Conservation (phyloP, 2,888 invertebrate genomes). For the Cataglyphis albicans region DNA sequence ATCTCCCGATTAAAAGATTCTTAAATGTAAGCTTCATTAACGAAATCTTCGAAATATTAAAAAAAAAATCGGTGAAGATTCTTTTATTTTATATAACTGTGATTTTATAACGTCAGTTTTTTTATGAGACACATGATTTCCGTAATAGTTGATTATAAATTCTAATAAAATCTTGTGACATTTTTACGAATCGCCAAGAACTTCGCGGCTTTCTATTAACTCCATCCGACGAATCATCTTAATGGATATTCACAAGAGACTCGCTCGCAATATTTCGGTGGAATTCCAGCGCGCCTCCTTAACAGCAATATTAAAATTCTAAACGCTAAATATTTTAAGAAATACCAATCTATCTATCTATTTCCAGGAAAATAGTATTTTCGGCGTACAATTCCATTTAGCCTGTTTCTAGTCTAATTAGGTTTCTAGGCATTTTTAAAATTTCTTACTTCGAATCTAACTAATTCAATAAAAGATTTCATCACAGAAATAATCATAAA, state of each 20-base stretch:
- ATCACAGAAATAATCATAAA: background rate
- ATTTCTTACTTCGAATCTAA: background rate
- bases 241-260: conserved; percentile 18
- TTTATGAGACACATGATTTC: background rate
- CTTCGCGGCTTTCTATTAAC: background rate
- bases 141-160: background rate
- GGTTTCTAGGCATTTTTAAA: background rate
- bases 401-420: conserved; percentile 15
- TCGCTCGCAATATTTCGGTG: background rate
- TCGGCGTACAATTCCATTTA: background rate
- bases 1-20: background rate
- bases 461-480: background rate
- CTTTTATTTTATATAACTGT: background rate
- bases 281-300: conserved; percentile 10
- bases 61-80: background rate
- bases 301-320: conserved; percentile 67
- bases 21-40: background rate
- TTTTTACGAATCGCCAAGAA: background rate
- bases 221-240: conserved; percentile 29
- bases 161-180: conserved; percentile 22
- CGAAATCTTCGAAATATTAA: background rate
- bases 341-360: background rate
- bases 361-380: background rate
- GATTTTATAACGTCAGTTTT: conserved; percentile 12
- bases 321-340: conserved; percentile 56